Base-by-base conservation (phyloP, 2,888 invertebrate genomes). In the Andrena trimmerana region DNA sequence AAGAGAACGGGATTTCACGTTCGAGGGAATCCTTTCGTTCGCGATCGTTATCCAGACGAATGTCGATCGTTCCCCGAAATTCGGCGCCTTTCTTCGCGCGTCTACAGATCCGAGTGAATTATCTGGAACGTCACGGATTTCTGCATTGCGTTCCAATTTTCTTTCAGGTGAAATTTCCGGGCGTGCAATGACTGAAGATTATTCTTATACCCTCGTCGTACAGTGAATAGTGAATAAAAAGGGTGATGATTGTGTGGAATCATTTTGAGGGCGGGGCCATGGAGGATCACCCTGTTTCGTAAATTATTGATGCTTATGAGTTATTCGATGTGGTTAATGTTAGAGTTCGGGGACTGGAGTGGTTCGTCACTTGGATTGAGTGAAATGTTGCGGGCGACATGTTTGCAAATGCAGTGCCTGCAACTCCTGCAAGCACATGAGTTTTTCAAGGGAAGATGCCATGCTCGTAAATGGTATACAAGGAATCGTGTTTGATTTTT, bases 11-110 rank as follows among this genome's bases (percentile, higher is more conserved):
- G 73, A 81, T 89, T 88, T 89, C 20, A 84, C 84, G 77, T 77
- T 54, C 68, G 73, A 84, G 50, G 52, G 67, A 88, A 85, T 84
- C 84, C 80, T 88, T 87, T 86, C 75, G 83, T 29, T 59, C 36
- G 27, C 68, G 69, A 63, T 85, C 76, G 62, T 71, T 82, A 74
- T 76, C 63, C 75, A 70, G 67, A 36, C 63, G 65, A 83, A 78
- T 72, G 50, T 73, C 52, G 20, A 27, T 27, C 81, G 54, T 48
- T 57, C 33, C 31, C 36, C 63, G 8, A 31, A 36, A 27, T 31
- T 57, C 36, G 13, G 10, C 27, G 29, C 6, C 52, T 33, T 71
- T 75, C 71, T 29, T 57, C 52, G 62, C 24, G 6, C 27, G 13
- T 5, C 24, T 59, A 8, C 24, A 36, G 65, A 78, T 69, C 16